These are phyloP conservation scores for Lasiommata megera DNA, from an alignment of 2,888 invertebrate species.

Conservation along the genomic window DNA sequence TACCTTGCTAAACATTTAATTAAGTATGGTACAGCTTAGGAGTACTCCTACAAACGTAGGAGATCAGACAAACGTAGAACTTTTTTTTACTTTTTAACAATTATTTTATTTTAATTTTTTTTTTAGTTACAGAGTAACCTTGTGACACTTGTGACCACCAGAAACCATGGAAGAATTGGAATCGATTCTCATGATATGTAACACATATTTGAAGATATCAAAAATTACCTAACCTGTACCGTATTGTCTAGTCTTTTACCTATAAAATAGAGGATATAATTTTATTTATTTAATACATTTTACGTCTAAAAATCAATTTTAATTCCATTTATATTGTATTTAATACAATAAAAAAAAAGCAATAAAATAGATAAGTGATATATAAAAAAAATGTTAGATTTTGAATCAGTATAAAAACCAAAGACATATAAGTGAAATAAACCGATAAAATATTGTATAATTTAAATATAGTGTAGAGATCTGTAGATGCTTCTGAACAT, in stretches of 20 bases:
- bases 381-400: conserved; percentile 14
- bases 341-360: conserved; percentile 32
- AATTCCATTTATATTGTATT: conserved; percentile 45
- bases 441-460: conserved; percentile 16
- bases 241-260: conserved; percentile 31
- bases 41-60: too few relatives aligned
- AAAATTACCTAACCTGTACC: conserved; percentile 44
- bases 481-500: conserved; percentile 51
- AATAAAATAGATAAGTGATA: not conserved
- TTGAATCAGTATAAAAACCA: conserved; percentile 27
- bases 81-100: too few relatives aligned
- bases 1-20: too few relatives aligned
- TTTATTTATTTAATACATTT: conserved; percentile 13
- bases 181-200: conserved; percentile 41
- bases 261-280: conserved; percentile 13
- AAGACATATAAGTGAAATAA: conserved; percentile 31
- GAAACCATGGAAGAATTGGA: conserved; percentile 61
- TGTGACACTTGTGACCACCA: conserved; percentile 33
- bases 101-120: too few relatives aligned
- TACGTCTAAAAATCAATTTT: conserved; percentile 17
- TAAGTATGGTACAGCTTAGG: too few relatives aligned
- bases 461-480: conserved; percentile 17
- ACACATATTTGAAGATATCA: conserved; percentile 43
- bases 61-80: too few relatives aligned
- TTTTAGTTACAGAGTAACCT: conserved; percentile 44